phyloP scores from a whole-genome alignment of 2,888 invertebrate genomes.

The Lucinisca nassula region DNA sequence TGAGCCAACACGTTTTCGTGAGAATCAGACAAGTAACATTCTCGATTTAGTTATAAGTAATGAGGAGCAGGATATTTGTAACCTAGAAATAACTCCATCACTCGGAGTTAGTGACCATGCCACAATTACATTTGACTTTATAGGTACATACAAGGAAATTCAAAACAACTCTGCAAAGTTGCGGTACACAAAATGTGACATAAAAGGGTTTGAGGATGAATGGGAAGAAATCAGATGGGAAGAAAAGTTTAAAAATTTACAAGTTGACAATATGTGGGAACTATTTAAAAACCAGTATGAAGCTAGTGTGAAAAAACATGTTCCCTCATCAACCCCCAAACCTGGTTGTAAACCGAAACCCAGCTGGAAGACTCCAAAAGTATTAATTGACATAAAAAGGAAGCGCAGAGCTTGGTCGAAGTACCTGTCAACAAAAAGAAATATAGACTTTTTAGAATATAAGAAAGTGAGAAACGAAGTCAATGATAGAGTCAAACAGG shows the following conservation, averaged over 20 bases:
- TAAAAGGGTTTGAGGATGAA: conserved; percentile 11
- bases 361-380: not conserved
- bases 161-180: too few species aligned
- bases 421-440: not conserved
- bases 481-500: conserved; percentile 16
- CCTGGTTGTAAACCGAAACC: too few species aligned
- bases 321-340: too few species aligned
- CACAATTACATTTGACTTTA: conserved; percentile 6
- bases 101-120: conserved; percentile 5
- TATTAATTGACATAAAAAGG: too few species aligned
- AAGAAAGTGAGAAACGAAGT: conserved; percentile 14
- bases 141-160: not conserved
- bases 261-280: conserved; percentile 7
- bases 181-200: too few species aligned
- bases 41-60: not conserved
- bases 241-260: too few species aligned
- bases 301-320: not conserved
- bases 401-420: not conserved
- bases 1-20: conserved; percentile 10
- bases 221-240: not conserved
- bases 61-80: not conserved
- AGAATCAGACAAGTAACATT: not conserved
- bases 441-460: not conserved
- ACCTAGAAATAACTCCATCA: not conserved
- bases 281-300: not conserved